Evolutionary conservation across 2,797 vertebrate species (phyloP).

Genomic region (Amniataba percoides): DNA sequence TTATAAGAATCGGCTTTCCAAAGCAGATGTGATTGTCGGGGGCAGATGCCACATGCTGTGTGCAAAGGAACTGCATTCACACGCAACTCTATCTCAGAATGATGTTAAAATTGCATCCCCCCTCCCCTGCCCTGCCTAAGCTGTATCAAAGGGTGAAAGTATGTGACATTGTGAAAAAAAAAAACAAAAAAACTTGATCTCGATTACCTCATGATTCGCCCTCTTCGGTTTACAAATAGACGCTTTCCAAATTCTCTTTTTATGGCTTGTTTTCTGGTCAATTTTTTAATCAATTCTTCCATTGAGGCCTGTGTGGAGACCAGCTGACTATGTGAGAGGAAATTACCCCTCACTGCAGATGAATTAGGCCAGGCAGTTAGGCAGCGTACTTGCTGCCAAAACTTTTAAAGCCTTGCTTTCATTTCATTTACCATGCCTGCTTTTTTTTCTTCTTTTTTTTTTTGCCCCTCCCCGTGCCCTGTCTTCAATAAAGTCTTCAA

Average conservation of each 20-base stretch:
- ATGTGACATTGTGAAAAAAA: constrained; percentile 51
- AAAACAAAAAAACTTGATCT: constrained; percentile 36
- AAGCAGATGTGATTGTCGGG: constrained; percentile 77
- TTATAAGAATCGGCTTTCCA: constrained; percentile 62
- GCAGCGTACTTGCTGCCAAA: constrained; percentile 69
- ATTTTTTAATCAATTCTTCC: constrained; percentile 59
- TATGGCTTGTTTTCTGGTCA: constrained; percentile 62
- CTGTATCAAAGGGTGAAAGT: constrained; percentile 57
- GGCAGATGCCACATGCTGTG: constrained; percentile 78
- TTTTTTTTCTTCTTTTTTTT: constrained; percentile 27
- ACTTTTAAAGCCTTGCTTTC: constrained; percentile 73
- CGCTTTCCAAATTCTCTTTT: constrained; percentile 51
- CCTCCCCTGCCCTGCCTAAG: constrained; percentile 55
- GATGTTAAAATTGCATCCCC: constrained; percentile 77
- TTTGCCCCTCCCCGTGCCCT: constrained; percentile 36
- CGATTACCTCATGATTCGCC: constrained; percentile 47
- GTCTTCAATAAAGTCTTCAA: constrained; percentile 83
- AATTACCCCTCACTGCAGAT: constrained; percentile 76
- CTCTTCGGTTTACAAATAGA: constrained; percentile 48
- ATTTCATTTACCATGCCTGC: constrained; percentile 70
- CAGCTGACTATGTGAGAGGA: constrained; percentile 75
- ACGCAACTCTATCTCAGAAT: constrained; percentile 72
- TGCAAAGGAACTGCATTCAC: constrained; percentile 74
- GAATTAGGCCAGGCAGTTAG: constrained; percentile 72
- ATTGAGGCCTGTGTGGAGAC: constrained; percentile 70